Conservation (phyloP, 2,113 vertebrate genomes). For the Syrmaticus mikado region DNA sequence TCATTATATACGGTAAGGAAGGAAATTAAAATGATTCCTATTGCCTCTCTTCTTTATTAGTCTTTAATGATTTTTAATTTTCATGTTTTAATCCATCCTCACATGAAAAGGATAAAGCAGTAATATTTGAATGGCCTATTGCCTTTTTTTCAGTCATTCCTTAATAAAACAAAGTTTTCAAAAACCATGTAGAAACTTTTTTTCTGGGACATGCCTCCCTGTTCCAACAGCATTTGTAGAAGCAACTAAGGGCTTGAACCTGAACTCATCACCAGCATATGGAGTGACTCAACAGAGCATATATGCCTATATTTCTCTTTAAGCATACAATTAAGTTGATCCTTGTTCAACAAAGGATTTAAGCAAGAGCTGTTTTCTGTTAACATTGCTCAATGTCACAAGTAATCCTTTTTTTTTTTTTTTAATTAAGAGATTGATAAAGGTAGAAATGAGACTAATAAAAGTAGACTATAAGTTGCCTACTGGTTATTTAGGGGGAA, state of each 20-base stretch:
- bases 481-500: neutral
- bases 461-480: neutral
- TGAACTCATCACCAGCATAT: neutral
- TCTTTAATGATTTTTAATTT: conserved; percentile 57
- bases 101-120: neutral
- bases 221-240: neutral
- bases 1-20: conserved; percentile 6
- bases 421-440: neutral
- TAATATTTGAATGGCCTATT: neutral
- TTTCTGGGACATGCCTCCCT: neutral
- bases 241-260: neutral
- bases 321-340: neutral
- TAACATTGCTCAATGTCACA: neutral
- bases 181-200: neutral
- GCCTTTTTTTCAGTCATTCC: neutral
- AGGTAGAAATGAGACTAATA: conserved; percentile 5
- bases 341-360: conserved; percentile 39
- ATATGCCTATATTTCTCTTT: neutral
- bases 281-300: neutral
- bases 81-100: conserved; percentile 17
- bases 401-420: neutral
- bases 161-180: neutral
- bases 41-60: conserved; percentile 48
- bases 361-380: conserved; percentile 30
- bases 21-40: conserved; percentile 40